These are phyloP conservation scores for Adelges cooleyi DNA, from an alignment of 1,140 invertebrate species.

Conservation along the genomic window DNA sequence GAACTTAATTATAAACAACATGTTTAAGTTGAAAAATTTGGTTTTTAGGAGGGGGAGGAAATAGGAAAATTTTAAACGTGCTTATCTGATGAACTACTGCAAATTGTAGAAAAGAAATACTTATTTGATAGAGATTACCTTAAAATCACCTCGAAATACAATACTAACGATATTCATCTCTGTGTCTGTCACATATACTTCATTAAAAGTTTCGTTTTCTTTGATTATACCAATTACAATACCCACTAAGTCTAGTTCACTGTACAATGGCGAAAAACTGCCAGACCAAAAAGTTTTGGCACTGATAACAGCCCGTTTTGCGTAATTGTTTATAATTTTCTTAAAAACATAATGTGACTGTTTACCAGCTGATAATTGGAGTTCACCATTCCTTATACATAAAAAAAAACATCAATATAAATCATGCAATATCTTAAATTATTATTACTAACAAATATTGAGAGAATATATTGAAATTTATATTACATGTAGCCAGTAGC, in stretches of 20 bases:
- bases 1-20: too few species aligned
- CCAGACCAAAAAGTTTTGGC: neutral
- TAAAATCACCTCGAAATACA: slow-evolving; percentile 11
- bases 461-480: neutral
- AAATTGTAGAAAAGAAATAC: too few species aligned
- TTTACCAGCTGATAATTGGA: slow-evolving; percentile 13
- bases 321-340: neutral
- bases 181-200: slow-evolving; percentile 9
- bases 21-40: too few species aligned
- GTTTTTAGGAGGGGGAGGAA: too few species aligned
- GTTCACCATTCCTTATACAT: slow-evolving; percentile 11
- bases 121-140: slow-evolving; percentile 1
- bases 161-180: slow-evolving; percentile 21
- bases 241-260: slow-evolving; percentile 5
- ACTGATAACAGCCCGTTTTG: neutral
- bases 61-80: too few species aligned
- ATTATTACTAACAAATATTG: neutral
- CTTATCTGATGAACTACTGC: too few species aligned
- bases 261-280: neutral
- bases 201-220: neutral
- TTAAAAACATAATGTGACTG: neutral
- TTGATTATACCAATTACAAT: neutral
- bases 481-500: slow-evolving; percentile 14
- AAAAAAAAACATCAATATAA: too few species aligned
- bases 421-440: too few species aligned